phyloP scores from a whole-genome alignment of 2,113 vertebrate species.

The Progne subis region DNA sequence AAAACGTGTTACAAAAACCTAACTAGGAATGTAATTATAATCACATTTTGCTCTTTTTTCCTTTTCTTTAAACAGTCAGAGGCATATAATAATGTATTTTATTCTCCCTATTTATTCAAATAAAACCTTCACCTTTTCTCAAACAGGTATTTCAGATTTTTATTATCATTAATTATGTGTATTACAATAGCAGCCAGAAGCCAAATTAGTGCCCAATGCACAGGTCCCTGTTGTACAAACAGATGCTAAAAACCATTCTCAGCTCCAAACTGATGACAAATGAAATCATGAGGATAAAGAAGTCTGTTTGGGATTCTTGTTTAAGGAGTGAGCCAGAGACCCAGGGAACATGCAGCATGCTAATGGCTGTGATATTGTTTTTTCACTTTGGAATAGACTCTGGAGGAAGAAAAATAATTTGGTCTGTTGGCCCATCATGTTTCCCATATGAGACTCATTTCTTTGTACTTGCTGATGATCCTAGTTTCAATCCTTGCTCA shows the following conservation, averaged over 20 bases:
- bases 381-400: neutral
- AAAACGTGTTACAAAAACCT: neutral
- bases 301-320: neutral
- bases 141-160: neutral
- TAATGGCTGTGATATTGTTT: neutral
- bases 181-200: constrained; percentile 40
- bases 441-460: neutral
- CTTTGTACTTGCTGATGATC: neutral
- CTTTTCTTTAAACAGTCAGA: neutral
- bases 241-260: neutral
- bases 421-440: neutral
- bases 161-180: constrained; percentile 24
- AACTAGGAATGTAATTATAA: neutral
- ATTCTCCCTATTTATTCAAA: neutral
- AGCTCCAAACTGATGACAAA: neutral
- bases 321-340: neutral
- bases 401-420: neutral
- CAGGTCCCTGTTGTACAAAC: neutral
- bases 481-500: neutral
- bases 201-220: neutral
- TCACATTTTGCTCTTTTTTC: neutral
- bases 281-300: neutral
- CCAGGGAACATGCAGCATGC: neutral
- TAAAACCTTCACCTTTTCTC: neutral
- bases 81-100: neutral